Conservation (phyloP, 2,888 invertebrate species). For the Hecatera dysodea region DNA sequence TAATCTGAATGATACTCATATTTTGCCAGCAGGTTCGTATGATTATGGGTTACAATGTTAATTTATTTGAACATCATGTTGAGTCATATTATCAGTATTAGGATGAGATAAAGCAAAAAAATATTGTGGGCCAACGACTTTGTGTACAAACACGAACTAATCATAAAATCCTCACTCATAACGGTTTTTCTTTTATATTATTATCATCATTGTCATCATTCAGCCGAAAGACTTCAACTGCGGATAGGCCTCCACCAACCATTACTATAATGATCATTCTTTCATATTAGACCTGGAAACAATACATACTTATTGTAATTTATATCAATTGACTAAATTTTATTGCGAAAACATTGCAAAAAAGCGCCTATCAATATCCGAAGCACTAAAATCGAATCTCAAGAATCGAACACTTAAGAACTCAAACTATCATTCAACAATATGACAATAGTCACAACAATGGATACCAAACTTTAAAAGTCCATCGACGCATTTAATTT, state of each 20-base stretch:
- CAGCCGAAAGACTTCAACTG: not conserved
- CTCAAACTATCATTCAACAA: conserved; percentile 75
- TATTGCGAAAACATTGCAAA: not conserved
- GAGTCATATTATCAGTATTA: not conserved
- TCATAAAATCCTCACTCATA: not conserved
- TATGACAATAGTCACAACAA: conserved; percentile 69
- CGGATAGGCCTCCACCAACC: not conserved
- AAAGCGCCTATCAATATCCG: conserved; percentile 8
- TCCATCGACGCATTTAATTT: conserved; percentile 87
- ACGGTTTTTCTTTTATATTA: not conserved
- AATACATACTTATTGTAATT: not conserved
- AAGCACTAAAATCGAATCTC: conserved; percentile 9
- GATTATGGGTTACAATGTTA: conserved; percentile 40
- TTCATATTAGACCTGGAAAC: not conserved
- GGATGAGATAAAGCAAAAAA: not conserved
- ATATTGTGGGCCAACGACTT: not conserved
- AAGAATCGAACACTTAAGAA: conserved; percentile 53
- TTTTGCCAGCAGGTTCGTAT: conserved; percentile 53
- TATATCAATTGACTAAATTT: conserved; percentile 7
- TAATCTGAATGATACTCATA: conserved; percentile 70
- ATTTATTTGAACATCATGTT: conserved; percentile 45
- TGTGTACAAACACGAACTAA: not conserved
- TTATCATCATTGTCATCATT: not conserved
- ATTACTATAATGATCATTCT: not conserved
- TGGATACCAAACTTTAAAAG: conserved; percentile 71